Conservation (phyloP, 2,797 vertebrate species). For the Sebastes baramenuke region DNA sequence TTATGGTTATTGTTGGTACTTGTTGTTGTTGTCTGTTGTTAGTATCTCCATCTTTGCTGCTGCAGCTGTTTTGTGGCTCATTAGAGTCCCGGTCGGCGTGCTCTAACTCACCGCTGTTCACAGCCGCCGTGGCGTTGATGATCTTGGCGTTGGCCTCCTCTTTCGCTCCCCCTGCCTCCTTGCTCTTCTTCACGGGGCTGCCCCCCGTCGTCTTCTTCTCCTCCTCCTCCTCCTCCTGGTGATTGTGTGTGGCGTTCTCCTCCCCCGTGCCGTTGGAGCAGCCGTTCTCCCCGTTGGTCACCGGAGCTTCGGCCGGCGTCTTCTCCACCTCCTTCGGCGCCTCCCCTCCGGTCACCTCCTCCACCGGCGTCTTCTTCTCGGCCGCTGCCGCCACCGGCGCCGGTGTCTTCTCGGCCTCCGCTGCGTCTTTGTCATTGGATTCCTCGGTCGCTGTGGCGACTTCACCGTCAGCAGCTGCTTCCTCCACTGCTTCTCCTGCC, state of each 20-base stretch:
- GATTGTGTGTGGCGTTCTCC: conserved; percentile 77
- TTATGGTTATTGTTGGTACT: neutral
- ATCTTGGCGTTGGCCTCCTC: conserved; percentile 82
- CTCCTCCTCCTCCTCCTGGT: conserved; percentile 72
- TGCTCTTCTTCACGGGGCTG: conserved; percentile 77
- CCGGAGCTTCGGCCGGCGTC: conserved; percentile 49
- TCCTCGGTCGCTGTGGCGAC: conserved; percentile 50
- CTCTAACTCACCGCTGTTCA: conserved; percentile 85
- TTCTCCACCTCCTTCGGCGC: conserved; percentile 49
- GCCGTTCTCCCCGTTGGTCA: conserved; percentile 81
- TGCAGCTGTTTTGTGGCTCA: conserved; percentile 37
- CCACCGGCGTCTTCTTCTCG: conserved; percentile 10
- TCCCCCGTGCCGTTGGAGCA: conserved; percentile 76
- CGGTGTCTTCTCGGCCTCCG: neutral
- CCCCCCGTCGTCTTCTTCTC: conserved; percentile 64
- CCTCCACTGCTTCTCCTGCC: conserved; percentile 30
- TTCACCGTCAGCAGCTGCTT: conserved; percentile 59
- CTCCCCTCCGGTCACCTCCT: conserved; percentile 21
- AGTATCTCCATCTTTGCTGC: conserved; percentile 58
- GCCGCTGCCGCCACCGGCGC: rapidly evolving
- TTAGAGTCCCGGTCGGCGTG: conserved; percentile 57
- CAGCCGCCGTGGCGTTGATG: conserved; percentile 74
- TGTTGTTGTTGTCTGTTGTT: conserved; percentile 36
- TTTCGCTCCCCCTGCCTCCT: conserved; percentile 73
- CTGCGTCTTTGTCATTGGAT: conserved; percentile 54